Evolutionary conservation across 2,113 vertebrate species (phyloP), one percentile per base, ranked within the genome.

Genomic region (Irena cyanogastra): DNA sequence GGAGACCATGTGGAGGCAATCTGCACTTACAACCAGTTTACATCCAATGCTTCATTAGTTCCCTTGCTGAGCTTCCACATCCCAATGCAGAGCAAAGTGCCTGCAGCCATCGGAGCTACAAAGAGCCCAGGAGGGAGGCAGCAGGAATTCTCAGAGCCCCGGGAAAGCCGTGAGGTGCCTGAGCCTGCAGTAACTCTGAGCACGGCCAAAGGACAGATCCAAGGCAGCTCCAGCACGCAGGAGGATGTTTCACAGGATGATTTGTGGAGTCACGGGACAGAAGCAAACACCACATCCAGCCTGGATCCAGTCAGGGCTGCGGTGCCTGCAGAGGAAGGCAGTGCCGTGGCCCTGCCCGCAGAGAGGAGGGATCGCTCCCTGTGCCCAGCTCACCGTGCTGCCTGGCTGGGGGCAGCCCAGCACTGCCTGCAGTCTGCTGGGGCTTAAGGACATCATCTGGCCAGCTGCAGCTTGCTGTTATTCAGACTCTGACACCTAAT

Each of bases 271-370:
- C 39, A 18, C 7, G 33, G 56, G 42, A 47, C 52, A 84, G 81
- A 57, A 81, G 33, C 24, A 80, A 76, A 71, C 9, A 2, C 11
- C 21, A 3, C 2, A 0, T 33, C 30, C 75, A 88, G 52, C 20
- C 30, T 11, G 50, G 59, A 39, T 27, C 8, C 1, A 0, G 1
- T 4, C 65, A 65, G 69, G n/a, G 31, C 14, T 31, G 42, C 35
- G 59, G 61, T 16, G 13, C 30, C 44, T 2, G 3, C 50, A 54
- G 68, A 49, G 42, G 30, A 41, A 19, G 35, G 30, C 77, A 16
- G 17, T 1, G 10, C 70, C 3, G 3, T 8, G n/a, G 24, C 33
- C 19, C 27, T 37, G 50, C 2, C 3, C 0, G 0, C 0, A 2
- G 53, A 30, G 33, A 60, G 28, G 41, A 44, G 37, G 28, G 68